Evolutionary conservation across 2,888 invertebrate species (phyloP), one percentile per base, ranked within the genome.

Genomic region (Isotomurus palustris): DNA sequence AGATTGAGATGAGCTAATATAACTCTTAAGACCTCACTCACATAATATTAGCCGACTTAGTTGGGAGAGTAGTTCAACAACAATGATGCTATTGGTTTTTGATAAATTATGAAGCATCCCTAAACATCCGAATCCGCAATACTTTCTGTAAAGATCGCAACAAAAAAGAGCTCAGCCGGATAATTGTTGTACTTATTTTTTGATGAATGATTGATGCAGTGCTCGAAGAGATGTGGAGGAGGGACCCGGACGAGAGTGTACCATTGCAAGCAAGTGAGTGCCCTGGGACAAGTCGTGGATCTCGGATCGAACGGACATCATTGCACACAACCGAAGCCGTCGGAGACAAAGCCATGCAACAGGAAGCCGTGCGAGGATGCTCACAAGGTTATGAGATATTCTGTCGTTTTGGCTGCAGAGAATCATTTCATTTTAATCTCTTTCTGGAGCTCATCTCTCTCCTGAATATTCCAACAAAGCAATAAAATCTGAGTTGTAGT

Each of bases 221-320:
- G 96, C 74, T 89, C 90, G 14, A 88, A 87, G 74, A 83, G 88
- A n/a, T 97, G 96, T 73, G 94, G 93, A 0, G 89, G 88, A 14
- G 96, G 96, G 0, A 79, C 88, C 52, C 92, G 94, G 75, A 86
- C 84, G 52, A 82, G 96, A 68, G 29, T 55, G 1, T 84, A 88
- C 38, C 75, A 78, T 47, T 97, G 97, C 76, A 91, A 92, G 73
- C 92, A 94, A 77, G 84, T 90, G 63, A 88, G 92, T 85, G 90
- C 91, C 0, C 88, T 91, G 73, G 92, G 92, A n/a, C 89, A 89
- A 74, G 86, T 88, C 69, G 86, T 91, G 55, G 86, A 87, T 70
- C 81, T 89, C 17, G 85, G 86, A 1, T 82, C 86, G 22, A 80
- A 84, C 0, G 84, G 87, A 74, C 91, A 91, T 74, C 84, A 86